Conservation (phyloP, 2,113 vertebrate species). For the Oreamnos americanus region DNA sequence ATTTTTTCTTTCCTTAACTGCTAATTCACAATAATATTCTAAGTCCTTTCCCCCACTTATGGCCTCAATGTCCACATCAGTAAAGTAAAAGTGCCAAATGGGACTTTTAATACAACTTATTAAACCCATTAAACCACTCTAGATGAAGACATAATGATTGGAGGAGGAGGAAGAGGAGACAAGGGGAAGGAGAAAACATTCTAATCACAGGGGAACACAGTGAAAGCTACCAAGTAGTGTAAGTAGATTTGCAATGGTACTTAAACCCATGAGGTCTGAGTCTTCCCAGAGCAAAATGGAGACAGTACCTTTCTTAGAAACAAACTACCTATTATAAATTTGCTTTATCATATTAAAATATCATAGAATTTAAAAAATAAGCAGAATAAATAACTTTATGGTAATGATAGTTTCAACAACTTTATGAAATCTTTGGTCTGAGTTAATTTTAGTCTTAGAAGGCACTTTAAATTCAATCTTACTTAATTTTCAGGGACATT, state of each 20-base stretch:
- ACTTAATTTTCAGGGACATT: slow-evolving; percentile 54
- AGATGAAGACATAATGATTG: neutral
- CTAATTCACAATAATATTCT: neutral
- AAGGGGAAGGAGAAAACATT: neutral
- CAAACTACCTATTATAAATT: neutral
- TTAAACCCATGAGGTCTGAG: neutral
- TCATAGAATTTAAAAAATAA: neutral
- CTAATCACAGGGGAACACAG: neutral
- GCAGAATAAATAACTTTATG: neutral
- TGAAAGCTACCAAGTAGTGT: neutral
- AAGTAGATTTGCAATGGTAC: neutral
- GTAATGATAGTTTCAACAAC: neutral
- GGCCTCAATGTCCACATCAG: neutral
- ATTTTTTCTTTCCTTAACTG: neutral
- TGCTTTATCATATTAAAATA: neutral
- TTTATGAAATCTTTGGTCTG: slow-evolving; percentile 26
- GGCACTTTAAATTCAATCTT: slow-evolving; percentile 28
- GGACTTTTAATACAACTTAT: neutral
- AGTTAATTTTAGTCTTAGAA: slow-evolving; percentile 19
- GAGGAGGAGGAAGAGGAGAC: neutral
- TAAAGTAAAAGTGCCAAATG: neutral
- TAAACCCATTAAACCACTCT: neutral
- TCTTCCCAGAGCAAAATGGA: neutral
- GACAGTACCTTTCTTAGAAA: neutral
- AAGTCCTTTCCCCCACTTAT: neutral